Percentiles rank a stretch among this genome's conserved stretches.
These are phyloP conservation scores for Papilio dardanus DNA, from an alignment of 1,140 invertebrate species.

Conservation along the genomic window DNA sequence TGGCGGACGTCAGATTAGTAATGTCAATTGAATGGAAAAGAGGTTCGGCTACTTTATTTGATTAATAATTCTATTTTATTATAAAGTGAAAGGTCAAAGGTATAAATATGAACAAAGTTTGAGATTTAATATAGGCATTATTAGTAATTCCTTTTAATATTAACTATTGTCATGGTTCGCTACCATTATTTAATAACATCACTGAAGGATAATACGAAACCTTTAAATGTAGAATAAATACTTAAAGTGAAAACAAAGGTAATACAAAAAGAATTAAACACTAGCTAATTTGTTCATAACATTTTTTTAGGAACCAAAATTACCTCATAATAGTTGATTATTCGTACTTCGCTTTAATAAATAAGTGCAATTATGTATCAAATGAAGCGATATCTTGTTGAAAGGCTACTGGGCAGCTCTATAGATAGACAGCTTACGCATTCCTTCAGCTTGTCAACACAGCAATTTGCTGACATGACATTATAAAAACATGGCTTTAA, in stretches of 20 bases:
- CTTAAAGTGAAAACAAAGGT: too few relatives aligned
- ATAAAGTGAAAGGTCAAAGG: not conserved
- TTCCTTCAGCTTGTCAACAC: conserved; percentile 13
- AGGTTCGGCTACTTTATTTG: not conserved
- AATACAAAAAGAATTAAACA: too few relatives aligned
- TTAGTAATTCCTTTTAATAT: too few relatives aligned
- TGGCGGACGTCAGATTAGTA: conserved; percentile 24
- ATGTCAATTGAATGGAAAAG: conserved; percentile 10
- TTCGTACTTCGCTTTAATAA: conserved; percentile 2
- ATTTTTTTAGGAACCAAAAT: not conserved
- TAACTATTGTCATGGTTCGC: not conserved
- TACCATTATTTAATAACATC: too few relatives aligned
- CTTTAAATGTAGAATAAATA: too few relatives aligned
- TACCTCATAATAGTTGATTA: not conserved
- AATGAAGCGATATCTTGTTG: not conserved
- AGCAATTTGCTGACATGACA: not conserved
- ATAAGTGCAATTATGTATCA: not conserved
- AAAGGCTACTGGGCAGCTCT: conserved; percentile 7
- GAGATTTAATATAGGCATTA: not conserved
- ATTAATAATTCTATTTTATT: conserved; percentile 3
- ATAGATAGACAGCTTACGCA: not conserved
- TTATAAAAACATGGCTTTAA: conserved; percentile 2
- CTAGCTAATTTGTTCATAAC: too few relatives aligned
- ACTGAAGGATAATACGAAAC: too few relatives aligned
- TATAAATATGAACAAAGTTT: too few relatives aligned